Percentiles rank a stretch among this genome's conserved stretches.
Evolutionary conservation across 2,113 vertebrate genomes (phyloP).

Genomic region (Albula goreensis): DNA sequence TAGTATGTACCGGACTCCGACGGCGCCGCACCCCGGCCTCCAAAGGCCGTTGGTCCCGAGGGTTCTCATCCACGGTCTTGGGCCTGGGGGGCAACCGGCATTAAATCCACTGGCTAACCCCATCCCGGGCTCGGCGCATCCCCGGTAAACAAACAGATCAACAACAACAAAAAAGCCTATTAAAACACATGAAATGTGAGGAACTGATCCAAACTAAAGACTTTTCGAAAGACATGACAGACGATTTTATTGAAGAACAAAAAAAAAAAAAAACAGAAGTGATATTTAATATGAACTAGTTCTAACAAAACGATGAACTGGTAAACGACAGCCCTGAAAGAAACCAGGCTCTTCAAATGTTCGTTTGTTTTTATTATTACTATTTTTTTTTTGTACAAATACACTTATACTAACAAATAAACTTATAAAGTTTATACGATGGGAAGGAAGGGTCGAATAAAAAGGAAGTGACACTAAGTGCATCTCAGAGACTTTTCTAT

Average conservation of each 20-base stretch:
- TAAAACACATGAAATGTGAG: slow-evolving; percentile 55
- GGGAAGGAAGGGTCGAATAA: slow-evolving; percentile 74
- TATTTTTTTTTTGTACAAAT: slow-evolving; percentile 79
- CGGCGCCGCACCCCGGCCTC: slow-evolving; percentile 86
- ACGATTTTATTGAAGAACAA: slow-evolving; percentile 34
- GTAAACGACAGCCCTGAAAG: slow-evolving; percentile 49
- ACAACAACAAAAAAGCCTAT: slow-evolving; percentile 29
- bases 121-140: slow-evolving; percentile 83
- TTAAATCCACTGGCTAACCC: slow-evolving; percentile 87
- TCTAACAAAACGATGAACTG: slow-evolving; percentile 47
- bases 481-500: slow-evolving; percentile 57
- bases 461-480: slow-evolving; percentile 64
- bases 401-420: slow-evolving; percentile 78
- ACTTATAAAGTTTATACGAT: slow-evolving; percentile 80
- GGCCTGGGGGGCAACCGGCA: slow-evolving; percentile 91
- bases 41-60: slow-evolving; percentile 95
- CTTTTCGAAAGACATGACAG: slow-evolving; percentile 49
- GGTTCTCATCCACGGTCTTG: slow-evolving; percentile 94
- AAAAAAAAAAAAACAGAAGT: slow-evolving; percentile 45
- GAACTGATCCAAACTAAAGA: slow-evolving; percentile 62
- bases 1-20: slow-evolving; percentile 97
- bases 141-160: slow-evolving; percentile 74
- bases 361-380: slow-evolving; percentile 35
- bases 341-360: slow-evolving; percentile 55
- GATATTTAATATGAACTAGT: slow-evolving; percentile 69